Conservation (phyloP, 2,797 vertebrate species). For the Clarias pachynema region DNA sequence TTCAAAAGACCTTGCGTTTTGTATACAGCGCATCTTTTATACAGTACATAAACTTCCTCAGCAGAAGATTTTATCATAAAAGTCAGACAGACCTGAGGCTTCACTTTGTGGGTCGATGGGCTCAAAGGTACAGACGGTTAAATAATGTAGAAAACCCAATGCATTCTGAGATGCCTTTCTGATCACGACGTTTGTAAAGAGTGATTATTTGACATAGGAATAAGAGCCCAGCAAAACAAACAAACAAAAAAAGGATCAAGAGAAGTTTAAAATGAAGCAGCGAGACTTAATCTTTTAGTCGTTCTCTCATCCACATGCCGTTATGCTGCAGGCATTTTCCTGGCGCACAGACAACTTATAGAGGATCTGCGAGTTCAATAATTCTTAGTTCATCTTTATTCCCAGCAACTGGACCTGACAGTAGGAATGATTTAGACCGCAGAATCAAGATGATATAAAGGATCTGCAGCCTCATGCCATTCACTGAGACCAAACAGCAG, state of each 20-base stretch:
- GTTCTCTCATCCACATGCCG: neutral
- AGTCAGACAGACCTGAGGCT: neutral
- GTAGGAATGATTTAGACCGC: neutral
- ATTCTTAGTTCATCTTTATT: neutral
- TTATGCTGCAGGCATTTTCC: neutral
- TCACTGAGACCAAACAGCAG: constrained; percentile 30
- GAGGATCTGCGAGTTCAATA: neutral
- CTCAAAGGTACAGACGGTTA: neutral
- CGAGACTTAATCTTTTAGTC: neutral
- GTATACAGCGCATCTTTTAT: neutral
- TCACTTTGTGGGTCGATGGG: too few relatives aligned
- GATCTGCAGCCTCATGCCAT: neutral
- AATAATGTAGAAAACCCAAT: neutral
- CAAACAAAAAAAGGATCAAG: neutral
- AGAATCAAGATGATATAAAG: neutral
- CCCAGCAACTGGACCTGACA: neutral
- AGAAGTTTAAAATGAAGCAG: neutral
- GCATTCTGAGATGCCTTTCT: neutral
- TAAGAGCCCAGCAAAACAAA: neutral
- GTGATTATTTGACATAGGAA: neutral
- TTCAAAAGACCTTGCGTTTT: neutral
- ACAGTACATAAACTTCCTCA: neutral
- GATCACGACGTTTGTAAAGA: neutral
- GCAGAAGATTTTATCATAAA: neutral
- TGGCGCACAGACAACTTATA: neutral